phyloP scores from a whole-genome alignment of 1,140 invertebrate genomes.

The Maconellicoccus hirsutus region DNA sequence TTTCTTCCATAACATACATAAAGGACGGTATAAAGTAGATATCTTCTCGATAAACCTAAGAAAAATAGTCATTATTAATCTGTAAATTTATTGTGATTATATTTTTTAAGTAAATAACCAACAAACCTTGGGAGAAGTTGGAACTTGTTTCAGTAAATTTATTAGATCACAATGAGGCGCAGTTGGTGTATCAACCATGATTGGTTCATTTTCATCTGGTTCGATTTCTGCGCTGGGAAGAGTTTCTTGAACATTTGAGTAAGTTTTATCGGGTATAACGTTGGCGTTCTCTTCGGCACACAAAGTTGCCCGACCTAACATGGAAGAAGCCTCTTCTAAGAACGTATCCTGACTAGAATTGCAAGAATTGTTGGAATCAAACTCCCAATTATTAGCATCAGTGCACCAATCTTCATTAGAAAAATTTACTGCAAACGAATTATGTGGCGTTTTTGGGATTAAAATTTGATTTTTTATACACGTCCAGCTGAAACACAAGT shows the following conservation, averaged over 20 bases:
- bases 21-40: constrained; percentile 43
- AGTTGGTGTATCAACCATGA: constrained; percentile 52
- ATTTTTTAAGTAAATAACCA: background rate
- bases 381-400: constrained; percentile 60
- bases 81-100: constrained; percentile 2
- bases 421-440: background rate
- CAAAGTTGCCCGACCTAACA: constrained; percentile 27
- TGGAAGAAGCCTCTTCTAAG: background rate
- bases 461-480: background rate
- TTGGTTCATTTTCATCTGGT: constrained; percentile 49
- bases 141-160: constrained; percentile 44
- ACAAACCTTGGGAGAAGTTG: constrained; percentile 37
- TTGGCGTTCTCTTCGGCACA: constrained; percentile 28
- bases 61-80: background rate
- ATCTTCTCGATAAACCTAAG: background rate
- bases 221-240: constrained; percentile 56
- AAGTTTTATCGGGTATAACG: background rate
- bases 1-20: constrained; percentile 48
- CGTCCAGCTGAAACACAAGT: background rate
- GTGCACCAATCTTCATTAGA: constrained; percentile 44
- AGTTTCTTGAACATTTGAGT: constrained; percentile 27
- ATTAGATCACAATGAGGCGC: constrained; percentile 48
- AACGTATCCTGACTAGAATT: constrained; percentile 34
- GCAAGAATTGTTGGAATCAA: constrained; percentile 42
- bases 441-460: background rate